These are phyloP conservation scores for Eulemur rufifrons DNA, from an alignment of 2,113 vertebrate genomes.

Conservation along the genomic window DNA sequence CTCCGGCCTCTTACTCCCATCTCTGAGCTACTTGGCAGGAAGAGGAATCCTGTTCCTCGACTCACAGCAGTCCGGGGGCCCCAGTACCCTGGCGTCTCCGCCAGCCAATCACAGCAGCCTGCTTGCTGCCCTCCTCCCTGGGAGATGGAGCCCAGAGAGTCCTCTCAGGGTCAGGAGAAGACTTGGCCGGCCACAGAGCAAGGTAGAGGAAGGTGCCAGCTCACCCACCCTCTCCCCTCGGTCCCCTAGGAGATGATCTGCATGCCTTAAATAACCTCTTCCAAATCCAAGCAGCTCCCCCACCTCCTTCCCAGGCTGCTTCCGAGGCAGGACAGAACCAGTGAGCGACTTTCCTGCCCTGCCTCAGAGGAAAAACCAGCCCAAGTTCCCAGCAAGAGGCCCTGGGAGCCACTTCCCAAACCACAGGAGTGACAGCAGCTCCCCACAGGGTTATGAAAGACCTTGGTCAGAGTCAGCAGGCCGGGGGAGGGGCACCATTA, in stretches of 20 bases:
- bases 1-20: constrained; percentile 72
- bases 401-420: constrained; percentile 76
- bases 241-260: neutral
- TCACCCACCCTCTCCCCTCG: constrained; percentile 13
- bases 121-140: constrained; percentile 73
- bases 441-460: constrained; percentile 77
- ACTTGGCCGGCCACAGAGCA: constrained; percentile 36
- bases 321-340: neutral
- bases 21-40: constrained; percentile 74
- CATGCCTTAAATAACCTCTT: neutral
- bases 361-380: neutral
- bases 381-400: constrained; percentile 71
- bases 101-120: constrained; percentile 74
- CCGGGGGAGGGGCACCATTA: constrained; percentile 64
- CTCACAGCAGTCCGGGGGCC: constrained; percentile 71
- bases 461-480: constrained; percentile 60
- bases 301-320: neutral
- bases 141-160: constrained; percentile 73
- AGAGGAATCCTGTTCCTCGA: constrained; percentile 73
- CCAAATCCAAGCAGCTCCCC: neutral
- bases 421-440: constrained; percentile 76
- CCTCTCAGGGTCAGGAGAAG: constrained; percentile 73
- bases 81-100: constrained; percentile 69
- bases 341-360: neutral
- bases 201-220: constrained; percentile 68